Percentiles rank a stretch among this genome's conserved stretches.
Evolutionary conservation across 2,113 vertebrate genomes (phyloP).

Genomic region (Heterotis niloticus): DNA sequence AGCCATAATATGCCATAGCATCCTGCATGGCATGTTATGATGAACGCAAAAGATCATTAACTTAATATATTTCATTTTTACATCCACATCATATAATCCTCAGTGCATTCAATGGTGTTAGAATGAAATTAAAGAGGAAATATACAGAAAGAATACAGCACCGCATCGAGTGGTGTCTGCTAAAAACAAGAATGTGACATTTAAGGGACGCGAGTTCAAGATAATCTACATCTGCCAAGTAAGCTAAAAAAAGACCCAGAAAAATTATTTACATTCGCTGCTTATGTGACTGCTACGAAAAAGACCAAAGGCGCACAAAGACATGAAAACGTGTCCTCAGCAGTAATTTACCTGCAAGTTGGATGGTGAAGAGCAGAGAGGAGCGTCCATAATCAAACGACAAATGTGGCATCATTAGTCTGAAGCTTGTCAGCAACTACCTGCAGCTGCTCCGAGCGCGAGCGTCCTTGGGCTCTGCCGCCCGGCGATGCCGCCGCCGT

Average conservation of each 20-base stretch:
- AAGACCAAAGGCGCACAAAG: slow-evolving; percentile 21
- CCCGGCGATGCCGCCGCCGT: not conserved
- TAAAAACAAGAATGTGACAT: slow-evolving; percentile 11
- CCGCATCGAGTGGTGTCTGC: not conserved
- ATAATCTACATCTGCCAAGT: not conserved
- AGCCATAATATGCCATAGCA: not conserved
- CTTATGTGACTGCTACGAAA: slow-evolving; percentile 13
- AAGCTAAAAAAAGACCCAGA: slow-evolving; percentile 6
- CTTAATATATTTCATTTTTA: not conserved
- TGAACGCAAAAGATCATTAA: slow-evolving; percentile 6
- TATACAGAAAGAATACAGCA: not conserved
- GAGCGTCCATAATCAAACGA: slow-evolving; percentile 37
- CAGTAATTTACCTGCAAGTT: slow-evolving; percentile 37
- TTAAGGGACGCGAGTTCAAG: not conserved
- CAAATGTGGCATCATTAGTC: slow-evolving; percentile 33
- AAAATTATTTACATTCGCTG: slow-evolving; percentile 7
- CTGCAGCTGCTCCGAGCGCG: slow-evolving; percentile 28
- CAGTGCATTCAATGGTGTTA: not conserved
- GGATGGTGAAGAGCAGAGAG: slow-evolving; percentile 6
- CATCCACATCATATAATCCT: not conserved
- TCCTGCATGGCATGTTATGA: not conserved
- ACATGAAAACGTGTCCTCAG: slow-evolving; percentile 27
- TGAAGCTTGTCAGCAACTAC: slow-evolving; percentile 42
- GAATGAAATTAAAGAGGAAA: not conserved
- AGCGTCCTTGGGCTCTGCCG: slow-evolving; percentile 5